Conservation (phyloP, 1,140 invertebrate species). For the Triops cancriformis region DNA sequence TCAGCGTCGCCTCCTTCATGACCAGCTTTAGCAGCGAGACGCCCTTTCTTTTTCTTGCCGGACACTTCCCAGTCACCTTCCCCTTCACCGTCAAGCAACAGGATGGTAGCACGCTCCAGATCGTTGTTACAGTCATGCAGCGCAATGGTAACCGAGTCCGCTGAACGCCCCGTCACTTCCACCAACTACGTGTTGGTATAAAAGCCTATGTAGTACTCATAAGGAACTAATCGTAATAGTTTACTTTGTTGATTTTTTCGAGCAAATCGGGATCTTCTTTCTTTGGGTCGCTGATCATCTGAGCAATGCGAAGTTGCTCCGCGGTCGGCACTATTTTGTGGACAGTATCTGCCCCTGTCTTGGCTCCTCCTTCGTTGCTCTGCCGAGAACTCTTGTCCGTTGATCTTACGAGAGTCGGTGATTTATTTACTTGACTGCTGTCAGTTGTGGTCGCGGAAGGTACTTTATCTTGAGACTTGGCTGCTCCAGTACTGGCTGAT, state of each 20-base stretch:
- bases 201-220: background rate
- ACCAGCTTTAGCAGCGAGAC: slow-evolving; percentile 32
- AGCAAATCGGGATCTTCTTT: slow-evolving; percentile 27
- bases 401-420: background rate
- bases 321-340: slow-evolving; percentile 37
- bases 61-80: slow-evolving; percentile 66
- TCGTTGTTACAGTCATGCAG: slow-evolving; percentile 43
- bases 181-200: slow-evolving; percentile 35
- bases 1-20: slow-evolving; percentile 39
- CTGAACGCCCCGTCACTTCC: slow-evolving; percentile 39
- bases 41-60: slow-evolving; percentile 73
- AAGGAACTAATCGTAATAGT: background rate
- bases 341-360: background rate
- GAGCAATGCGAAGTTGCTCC: slow-evolving; percentile 57
- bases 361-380: background rate
- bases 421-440: background rate
- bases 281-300: slow-evolving; percentile 46
- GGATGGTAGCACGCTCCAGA: slow-evolving; percentile 53
- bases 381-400: background rate
- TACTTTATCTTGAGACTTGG: background rate
- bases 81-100: slow-evolving; percentile 59
- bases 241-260: slow-evolving; percentile 27
- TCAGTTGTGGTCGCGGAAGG: background rate
- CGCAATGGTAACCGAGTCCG: slow-evolving; percentile 39
- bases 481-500: background rate